Percentiles rank a stretch among this genome's conserved stretches.
Evolutionary conservation across 2,888 invertebrate genomes (phyloP).

Genomic region (Plemyria rubiginata): DNA sequence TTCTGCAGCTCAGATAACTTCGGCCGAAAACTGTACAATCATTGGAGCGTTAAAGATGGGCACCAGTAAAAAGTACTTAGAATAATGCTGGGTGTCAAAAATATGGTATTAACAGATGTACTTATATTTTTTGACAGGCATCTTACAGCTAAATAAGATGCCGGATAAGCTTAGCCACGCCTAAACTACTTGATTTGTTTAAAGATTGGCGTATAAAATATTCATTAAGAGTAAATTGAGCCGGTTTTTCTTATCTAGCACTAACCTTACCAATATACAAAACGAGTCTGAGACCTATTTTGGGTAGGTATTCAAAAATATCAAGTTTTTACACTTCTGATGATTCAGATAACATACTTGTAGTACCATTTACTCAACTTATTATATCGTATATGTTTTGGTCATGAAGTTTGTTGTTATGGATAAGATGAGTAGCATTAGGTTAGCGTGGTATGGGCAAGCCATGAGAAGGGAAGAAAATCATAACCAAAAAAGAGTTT

Average conservation of each 20-base stretch:
- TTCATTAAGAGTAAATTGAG: slow-evolving; percentile 13
- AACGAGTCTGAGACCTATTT: too few species aligned
- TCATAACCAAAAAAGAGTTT: too few species aligned
- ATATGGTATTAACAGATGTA: slow-evolving; percentile 24
- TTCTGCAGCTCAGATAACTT: slow-evolving; percentile 22
- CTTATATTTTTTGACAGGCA: slow-evolving; percentile 29
- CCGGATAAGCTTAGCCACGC: slow-evolving; percentile 26
- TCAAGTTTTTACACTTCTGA: too few species aligned
- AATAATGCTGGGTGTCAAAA: slow-evolving; percentile 32
- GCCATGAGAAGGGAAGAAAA: too few species aligned
- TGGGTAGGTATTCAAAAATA: too few species aligned
- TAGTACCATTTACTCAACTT: too few species aligned
- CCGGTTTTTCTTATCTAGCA: slow-evolving; percentile 11
- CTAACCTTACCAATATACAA: background rate
- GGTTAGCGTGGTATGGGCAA: too few species aligned
- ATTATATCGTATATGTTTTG: too few species aligned
- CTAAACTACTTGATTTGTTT: slow-evolving; percentile 28
- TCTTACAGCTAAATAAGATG: slow-evolving; percentile 15
- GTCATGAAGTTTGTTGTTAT: too few species aligned
- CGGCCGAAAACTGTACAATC: slow-evolving; percentile 24
- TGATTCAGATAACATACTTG: too few species aligned
- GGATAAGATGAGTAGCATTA: too few species aligned
- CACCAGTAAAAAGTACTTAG: slow-evolving; percentile 34
- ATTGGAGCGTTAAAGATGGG: slow-evolving; percentile 41
- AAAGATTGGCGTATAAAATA: slow-evolving; percentile 13